These are phyloP conservation scores for Drosophila picticornis DNA, from an alignment of 2,888 invertebrate species.

Conservation along the genomic window DNA sequence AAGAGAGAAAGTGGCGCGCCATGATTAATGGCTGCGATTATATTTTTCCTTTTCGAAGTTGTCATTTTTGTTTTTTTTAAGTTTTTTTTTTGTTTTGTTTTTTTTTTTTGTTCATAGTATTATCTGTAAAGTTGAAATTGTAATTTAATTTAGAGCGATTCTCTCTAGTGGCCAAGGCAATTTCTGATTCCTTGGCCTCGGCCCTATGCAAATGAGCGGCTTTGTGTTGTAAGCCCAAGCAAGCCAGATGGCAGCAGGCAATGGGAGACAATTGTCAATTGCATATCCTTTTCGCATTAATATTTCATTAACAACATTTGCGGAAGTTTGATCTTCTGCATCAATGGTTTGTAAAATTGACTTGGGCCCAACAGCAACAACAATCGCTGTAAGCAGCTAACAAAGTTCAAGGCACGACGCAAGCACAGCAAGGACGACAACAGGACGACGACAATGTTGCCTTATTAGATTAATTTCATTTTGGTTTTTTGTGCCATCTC, in stretches of 20 bases:
- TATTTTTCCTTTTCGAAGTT: constrained; percentile 29
- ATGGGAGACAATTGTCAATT: constrained; percentile 80
- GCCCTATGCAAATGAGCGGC: constrained; percentile 73
- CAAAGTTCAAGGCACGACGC: constrained; percentile 48
- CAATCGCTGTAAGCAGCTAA: constrained; percentile 44
- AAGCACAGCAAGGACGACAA: constrained; percentile 10
- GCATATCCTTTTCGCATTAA: constrained; percentile 83
- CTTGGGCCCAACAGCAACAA: constrained; percentile 63
- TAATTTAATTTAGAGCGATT: constrained; percentile 78
- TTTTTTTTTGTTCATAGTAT: constrained; percentile 39
- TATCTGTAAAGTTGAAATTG: constrained; percentile 69
- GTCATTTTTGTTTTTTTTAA: constrained; percentile 15
- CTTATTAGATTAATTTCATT: constrained; percentile 84
- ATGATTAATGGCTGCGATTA: constrained; percentile 79
- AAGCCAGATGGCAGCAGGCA: constrained; percentile 12
- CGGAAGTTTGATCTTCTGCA: constrained; percentile 85
- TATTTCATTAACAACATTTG: constrained; percentile 83
- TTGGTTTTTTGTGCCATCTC: constrained; percentile 45
- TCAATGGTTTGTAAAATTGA: constrained; percentile 85
- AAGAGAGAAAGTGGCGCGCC: constrained; percentile 30
- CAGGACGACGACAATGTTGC: constrained; percentile 76
- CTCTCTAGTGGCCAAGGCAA: constrained; percentile 40
- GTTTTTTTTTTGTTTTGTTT: constrained; percentile 18
- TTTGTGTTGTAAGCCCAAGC: constrained; percentile 56
- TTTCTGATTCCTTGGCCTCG: constrained; percentile 41